These are phyloP conservation scores for Hirtodrosophila histrioides DNA, from an alignment of 2,888 invertebrate species.

Conservation along the genomic window DNA sequence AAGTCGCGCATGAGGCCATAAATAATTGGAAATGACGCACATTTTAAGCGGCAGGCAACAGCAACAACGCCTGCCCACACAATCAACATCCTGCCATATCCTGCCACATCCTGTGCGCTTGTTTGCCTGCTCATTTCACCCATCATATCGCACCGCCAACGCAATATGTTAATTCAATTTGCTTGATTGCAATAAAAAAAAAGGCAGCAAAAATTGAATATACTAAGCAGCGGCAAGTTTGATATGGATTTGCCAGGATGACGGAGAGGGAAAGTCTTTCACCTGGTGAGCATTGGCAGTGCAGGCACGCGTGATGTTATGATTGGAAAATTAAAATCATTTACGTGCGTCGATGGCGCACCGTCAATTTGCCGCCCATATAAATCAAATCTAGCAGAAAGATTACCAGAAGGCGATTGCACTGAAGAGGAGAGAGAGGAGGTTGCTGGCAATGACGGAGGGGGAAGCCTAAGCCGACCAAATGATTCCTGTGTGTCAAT, in stretches of 20 bases:
- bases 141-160: constrained; percentile 23
- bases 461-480: too few relatives aligned
- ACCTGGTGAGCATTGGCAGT: constrained; percentile 61
- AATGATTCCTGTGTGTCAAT: too few relatives aligned
- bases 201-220: constrained; percentile 10
- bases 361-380: constrained; percentile 68
- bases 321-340: constrained; percentile 79
- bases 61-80: constrained; percentile 21
- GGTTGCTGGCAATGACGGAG: too few relatives aligned
- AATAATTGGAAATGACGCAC: constrained; percentile 61
- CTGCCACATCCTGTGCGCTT: constrained; percentile 26
- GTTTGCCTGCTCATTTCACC: constrained; percentile 14
- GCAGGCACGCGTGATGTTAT: constrained; percentile 74
- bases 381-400: constrained; percentile 70
- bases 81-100: constrained; percentile 39
- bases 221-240: constrained; percentile 30
- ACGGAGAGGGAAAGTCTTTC: background rate
- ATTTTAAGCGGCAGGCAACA: constrained; percentile 52
- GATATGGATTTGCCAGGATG: constrained; percentile 6
- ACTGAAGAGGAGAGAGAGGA: background rate
- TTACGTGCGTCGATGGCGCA: constrained; percentile 66
- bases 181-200: constrained; percentile 63
- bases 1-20: constrained; percentile 62
- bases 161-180: constrained; percentile 75
- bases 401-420: constrained; percentile 21